Conservation (phyloP, 2,113 vertebrate species). For the Phrynocephalus versicolor region DNA sequence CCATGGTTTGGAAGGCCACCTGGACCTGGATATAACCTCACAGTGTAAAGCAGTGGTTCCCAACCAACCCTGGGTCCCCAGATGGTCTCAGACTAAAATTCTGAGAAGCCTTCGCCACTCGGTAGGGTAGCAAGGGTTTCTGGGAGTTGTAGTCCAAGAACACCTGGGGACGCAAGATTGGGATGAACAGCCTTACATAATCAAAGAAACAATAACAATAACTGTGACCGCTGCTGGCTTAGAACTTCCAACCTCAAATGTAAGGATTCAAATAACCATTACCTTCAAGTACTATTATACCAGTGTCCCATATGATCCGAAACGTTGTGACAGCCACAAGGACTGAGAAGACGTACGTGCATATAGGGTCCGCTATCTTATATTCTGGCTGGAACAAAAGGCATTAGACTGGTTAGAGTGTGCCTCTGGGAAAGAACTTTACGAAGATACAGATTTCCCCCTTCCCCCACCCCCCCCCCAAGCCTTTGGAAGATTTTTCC, state of each 20-base stretch:
- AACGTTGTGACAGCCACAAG: slow-evolving; percentile 93
- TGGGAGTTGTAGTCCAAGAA: no score
- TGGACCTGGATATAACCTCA: no score
- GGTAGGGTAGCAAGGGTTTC: no score
- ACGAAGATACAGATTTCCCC: background rate
- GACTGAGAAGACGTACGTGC: slow-evolving; percentile 94
- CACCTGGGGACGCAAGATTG: no score
- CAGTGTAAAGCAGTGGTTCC: no score
- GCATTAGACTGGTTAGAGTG: slow-evolving; percentile 41
- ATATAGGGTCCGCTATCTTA: slow-evolving; percentile 97
- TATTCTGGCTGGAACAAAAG: slow-evolving; percentile 86
- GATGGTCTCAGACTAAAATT: no score
- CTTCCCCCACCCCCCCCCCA: no score
- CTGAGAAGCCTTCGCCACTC: no score
- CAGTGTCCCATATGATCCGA: slow-evolving; percentile 90
- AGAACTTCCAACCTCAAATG: background rate
- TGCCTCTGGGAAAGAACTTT: background rate
- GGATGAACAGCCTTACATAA: background rate
- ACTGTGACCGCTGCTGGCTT: background rate
- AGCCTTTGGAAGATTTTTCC: background rate
- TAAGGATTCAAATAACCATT: slow-evolving; percentile 48
- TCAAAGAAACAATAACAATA: background rate
- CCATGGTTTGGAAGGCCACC: no score
- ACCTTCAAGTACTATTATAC: slow-evolving; percentile 95
- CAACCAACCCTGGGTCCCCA: no score